phyloP scores from a whole-genome alignment of 2,113 vertebrate genomes.

The Mohoua ochrocephala region DNA sequence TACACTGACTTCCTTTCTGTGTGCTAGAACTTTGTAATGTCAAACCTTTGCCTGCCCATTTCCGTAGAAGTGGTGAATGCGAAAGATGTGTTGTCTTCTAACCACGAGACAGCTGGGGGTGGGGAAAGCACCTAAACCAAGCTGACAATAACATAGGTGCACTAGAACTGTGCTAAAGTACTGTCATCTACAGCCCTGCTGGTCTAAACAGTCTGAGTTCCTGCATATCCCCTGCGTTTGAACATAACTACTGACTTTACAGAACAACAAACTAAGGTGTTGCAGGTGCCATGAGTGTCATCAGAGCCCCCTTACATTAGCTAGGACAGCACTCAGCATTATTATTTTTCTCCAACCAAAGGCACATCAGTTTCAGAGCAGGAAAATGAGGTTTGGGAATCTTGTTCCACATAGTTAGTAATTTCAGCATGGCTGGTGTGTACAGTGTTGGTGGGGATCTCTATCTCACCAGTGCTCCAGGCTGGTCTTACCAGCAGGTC shows the following conservation, averaged over 20 bases:
- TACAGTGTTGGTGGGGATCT: neutral
- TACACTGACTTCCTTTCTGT: neutral
- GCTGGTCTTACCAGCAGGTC: neutral
- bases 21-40: no score
- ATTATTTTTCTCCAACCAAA: neutral
- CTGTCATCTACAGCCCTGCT: conserved; percentile 52
- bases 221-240: conserved; percentile 61
- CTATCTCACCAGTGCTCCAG: neutral
- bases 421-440: no score
- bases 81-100: neutral
- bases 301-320: neutral
- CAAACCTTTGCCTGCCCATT: neutral
- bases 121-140: neutral
- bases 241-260: conserved; percentile 58
- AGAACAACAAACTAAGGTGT: neutral
- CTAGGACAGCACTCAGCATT: neutral
- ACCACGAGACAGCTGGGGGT: neutral
- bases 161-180: neutral
- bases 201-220: conserved; percentile 64
- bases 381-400: neutral
- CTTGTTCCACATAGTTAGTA: fast-evolving
- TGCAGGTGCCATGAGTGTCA: neutral
- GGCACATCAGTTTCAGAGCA: neutral
- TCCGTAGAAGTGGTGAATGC: neutral
- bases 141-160: neutral